phyloP scores from a whole-genome alignment of 2,888 invertebrate genomes.

The Trichopoda pennipes region DNA sequence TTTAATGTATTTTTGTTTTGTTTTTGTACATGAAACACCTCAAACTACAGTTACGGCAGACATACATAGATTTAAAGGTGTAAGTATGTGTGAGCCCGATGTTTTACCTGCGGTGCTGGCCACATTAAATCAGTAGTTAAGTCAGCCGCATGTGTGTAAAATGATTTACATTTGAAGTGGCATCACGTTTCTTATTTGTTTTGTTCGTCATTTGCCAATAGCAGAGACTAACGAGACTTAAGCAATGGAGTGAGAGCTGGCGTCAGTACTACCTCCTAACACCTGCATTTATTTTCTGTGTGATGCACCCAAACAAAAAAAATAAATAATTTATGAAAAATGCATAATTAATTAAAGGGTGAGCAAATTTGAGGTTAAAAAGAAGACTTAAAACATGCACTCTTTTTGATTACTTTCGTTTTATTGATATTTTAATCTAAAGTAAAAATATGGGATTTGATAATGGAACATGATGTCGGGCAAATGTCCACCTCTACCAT shows the following conservation, averaged over 20 bases:
- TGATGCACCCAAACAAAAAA: background rate
- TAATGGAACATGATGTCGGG: no score
- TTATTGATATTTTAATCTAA: no score
- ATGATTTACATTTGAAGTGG: conserved; percentile 65
- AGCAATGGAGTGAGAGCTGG: conserved; percentile 36
- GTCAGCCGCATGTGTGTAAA: conserved; percentile 29
- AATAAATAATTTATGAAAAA: conserved; percentile 9
- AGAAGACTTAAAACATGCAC: no score
- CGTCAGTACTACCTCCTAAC: conserved; percentile 17
- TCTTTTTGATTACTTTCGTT: no score
- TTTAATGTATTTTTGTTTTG: no score
- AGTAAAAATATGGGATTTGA: no score
- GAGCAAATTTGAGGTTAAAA: no score
- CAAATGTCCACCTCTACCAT: no score
- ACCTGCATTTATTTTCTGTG: conserved; percentile 57
- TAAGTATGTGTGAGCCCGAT: conserved; percentile 4
- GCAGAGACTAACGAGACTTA: background rate
- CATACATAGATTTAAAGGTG: conserved; percentile 2
- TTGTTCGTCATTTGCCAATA: conserved; percentile 6
- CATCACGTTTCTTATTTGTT: conserved; percentile 63
- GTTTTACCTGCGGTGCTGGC: conserved; percentile 52
- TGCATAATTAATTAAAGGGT: no score
- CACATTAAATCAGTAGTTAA: conserved; percentile 56
- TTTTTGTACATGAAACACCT: conserved; percentile 23
- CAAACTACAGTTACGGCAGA: conserved; percentile 7